Conservation (phyloP, 2,113 vertebrate genomes). For the Calypte anna region DNA sequence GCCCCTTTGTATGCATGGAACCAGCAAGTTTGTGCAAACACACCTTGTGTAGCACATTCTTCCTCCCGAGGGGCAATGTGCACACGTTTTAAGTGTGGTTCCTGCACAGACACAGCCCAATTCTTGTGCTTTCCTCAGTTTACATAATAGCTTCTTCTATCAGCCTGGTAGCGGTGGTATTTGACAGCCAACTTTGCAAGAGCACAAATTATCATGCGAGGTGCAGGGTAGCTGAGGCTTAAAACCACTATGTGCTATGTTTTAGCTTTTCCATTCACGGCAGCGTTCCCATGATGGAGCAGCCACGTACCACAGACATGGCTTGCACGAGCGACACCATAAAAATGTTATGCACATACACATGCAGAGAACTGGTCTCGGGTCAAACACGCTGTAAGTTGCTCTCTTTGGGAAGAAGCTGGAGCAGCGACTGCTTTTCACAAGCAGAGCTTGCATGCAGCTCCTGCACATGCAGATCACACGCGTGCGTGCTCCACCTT, state of each 20-base stretch:
- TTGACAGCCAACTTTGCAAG: neutral
- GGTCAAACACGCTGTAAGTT: neutral
- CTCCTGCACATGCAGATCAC: neutral
- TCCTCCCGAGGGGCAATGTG: neutral
- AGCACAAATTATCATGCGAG: neutral
- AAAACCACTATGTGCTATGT: neutral
- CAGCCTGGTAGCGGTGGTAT: neutral
- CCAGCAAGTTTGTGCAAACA: neutral
- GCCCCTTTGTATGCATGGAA: neutral
- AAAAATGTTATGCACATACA: neutral
- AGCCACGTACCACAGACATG: neutral
- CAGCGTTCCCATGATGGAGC: accelerated
- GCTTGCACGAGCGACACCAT: accelerated
- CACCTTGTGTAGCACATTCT: neutral
- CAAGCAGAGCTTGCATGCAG: neutral
- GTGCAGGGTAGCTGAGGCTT: neutral
- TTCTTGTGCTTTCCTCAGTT: slow-evolving; percentile 11
- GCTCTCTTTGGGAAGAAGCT: neutral
- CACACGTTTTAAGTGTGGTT: neutral
- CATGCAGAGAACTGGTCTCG: neutral
- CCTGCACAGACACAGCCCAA: neutral
- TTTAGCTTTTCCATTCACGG: neutral
- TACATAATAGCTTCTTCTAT: neutral
- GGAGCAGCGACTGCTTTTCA: accelerated
- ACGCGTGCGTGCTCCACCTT: accelerated